phyloP scores from a whole-genome alignment of 1,140 invertebrate genomes.

The Drosophila kanapiae region DNA sequence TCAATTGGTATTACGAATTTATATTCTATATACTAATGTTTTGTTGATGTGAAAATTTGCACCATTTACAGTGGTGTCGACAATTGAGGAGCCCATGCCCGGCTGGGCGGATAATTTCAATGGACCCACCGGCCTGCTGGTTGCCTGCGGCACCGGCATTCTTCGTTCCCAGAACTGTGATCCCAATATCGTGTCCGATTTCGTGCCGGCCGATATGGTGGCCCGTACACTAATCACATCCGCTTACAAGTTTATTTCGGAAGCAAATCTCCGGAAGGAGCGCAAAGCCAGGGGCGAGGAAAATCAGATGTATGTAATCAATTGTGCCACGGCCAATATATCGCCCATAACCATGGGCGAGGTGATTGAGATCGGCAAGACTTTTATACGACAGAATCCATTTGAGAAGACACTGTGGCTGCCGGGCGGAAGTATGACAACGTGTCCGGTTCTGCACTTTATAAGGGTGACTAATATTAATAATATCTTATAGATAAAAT shows the following conservation, averaged over 20 bases:
- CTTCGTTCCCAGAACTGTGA: conserved; percentile 90
- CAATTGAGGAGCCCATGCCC: conserved; percentile 88
- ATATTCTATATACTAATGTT: too few species aligned
- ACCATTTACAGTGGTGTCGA: conserved; percentile 89
- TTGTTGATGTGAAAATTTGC: too few species aligned
- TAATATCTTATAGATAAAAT: too few species aligned
- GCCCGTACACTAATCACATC: conserved; percentile 92
- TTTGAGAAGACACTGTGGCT: conserved; percentile 90
- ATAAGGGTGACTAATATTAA: conserved; percentile 81
- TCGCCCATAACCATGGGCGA: conserved; percentile 90
- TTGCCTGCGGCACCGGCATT: conserved; percentile 89
- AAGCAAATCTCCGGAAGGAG: conserved; percentile 4
- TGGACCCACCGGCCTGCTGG: conserved; percentile 92
- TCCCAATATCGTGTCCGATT: conserved; percentile 89
- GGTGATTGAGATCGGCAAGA: conserved; percentile 87
- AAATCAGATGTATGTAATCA: conserved; percentile 87
- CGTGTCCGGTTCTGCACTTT: conserved; percentile 86
- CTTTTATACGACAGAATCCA: conserved; percentile 87
- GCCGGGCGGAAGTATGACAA: conserved; percentile 86
- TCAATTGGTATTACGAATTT: too few species aligned
- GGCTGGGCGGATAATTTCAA: conserved; percentile 99
- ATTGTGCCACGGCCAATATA: conserved; percentile 88
- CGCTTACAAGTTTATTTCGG: conserved; percentile 88
- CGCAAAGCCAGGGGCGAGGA: background rate
- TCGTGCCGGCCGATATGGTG: conserved; percentile 94